Evolutionary conservation across 2,888 invertebrate species (phyloP), one percentile per base, ranked within the genome.

Genomic region (Cylindroiulus punctatus): DNA sequence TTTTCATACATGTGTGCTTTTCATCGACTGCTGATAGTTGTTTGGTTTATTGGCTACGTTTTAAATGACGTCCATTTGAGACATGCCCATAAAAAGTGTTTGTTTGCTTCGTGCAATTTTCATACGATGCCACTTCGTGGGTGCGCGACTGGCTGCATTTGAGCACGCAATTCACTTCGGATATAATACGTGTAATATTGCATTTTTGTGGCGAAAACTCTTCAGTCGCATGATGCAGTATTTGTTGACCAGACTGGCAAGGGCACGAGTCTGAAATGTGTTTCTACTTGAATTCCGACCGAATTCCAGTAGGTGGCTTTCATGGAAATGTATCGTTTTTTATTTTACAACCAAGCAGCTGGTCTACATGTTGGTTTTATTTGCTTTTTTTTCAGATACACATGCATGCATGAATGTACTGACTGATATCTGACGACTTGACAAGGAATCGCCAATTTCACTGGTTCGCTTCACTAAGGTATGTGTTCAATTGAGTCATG

Each of bases 11-110:
- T n/a, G n/a, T n/a, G n/a, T 65, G 65, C 26, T 65, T 65, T 65
- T 65, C 65, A 65, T 65, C 65, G n/a, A 26, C 22, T 65, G 10
- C 26, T 65, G 26, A 65, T 65, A 65, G 65, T 65, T 65, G 65
- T 65, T 65, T 65, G 65, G 65, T 65, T 65, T 65, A 65, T 65
- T 65, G 65, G 65, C 65, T 26, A 8, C 5, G 65, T 65, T 65
- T 65, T 65, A 65, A 65, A 65, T 65, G 65, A 65, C 65, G 65
- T 65, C 65, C 65, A 65, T 65, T 65, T 12, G 65, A 65, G 26
- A 65, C 65, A 10, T 26, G 65, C 65, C 26, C 65, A 65, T 65
- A 65, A 65, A 65, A 65, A 26, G 57, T 65, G 65, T 26, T 65
- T 65, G 26, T 65, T 65, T 65, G 65, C 65, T 10, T 26, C 8